Base-by-base conservation (phyloP, 2,888 invertebrate genomes). In the Pseudococcus viburni region DNA sequence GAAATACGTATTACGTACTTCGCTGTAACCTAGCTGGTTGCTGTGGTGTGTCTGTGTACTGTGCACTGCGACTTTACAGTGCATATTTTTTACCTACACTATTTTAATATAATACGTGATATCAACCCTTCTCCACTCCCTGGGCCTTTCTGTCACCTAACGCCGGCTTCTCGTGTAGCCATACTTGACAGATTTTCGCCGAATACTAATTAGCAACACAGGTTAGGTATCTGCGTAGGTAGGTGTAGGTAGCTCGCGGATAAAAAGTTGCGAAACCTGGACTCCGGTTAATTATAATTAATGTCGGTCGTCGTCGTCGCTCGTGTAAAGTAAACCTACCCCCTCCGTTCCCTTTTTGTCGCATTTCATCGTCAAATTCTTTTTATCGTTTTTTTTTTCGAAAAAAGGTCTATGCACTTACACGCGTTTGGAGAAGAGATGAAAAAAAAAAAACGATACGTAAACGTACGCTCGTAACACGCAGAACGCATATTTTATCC, bases 61-160 rank as follows among this genome's bases (percentile, higher is more conserved):
- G 26, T 33, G 26, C 3, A 3, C 26, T 33, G 26, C 26, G 26
- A 33, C 26, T 33, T 2, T 33, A 33, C 26, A 33, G 26, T 33
- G 3, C 26, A 33, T 3, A 2, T 33, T 19, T 22, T 64, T 64
- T 22, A 22, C 64, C 64, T 64, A 22, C 64, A 11, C 19, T 64
- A 64, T 64, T 77, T 77, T 77, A 77, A 77, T 77, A 77, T 39
- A 39, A 39, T 77, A 77, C 77, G 77, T 77, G 77, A 77, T 77
- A 77, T 77, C 33, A 33, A 22, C 77, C 77, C 33, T 0, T 6
- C 39, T 39, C 39, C 26, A 33, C 26, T 1, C 26, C 26, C 3
- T 33, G 26, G 26, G 1, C 39, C 64, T 11, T 77, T 11, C 19
- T 22, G 19, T 64, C 22, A 19, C 64, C 9, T 64, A 12, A 19